Conservation (phyloP, 2,888 invertebrate species). For the Mesorhabditis sp. region DNA sequence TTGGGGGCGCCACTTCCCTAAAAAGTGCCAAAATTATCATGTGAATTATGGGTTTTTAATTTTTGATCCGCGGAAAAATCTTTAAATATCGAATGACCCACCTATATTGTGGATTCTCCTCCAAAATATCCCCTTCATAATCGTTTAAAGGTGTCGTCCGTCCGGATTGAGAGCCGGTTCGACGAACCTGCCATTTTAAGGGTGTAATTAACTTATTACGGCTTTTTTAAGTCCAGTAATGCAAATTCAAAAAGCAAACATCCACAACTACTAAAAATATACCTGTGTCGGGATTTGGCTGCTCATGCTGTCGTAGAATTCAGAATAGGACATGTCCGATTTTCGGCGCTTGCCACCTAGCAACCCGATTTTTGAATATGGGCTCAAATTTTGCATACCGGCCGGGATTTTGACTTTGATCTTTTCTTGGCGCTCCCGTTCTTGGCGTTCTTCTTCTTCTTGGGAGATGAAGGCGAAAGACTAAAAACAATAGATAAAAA, state of each 20-base stretch:
- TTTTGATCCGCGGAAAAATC: not conserved
- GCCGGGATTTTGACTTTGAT: slow-evolving; percentile 37
- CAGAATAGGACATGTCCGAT: slow-evolving; percentile 38
- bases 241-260: not conserved
- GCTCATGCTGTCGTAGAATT: slow-evolving; percentile 48
- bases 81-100: slow-evolving; percentile 8
- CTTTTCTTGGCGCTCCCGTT: slow-evolving; percentile 18
- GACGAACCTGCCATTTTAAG: not conserved
- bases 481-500: not conserved
- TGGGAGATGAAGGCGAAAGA: slow-evolving; percentile 24
- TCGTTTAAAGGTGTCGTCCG: slow-evolving; percentile 30
- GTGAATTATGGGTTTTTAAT: slow-evolving; percentile 3
- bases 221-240: no score
- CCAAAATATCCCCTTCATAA: slow-evolving; percentile 47
- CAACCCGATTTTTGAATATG: not conserved
- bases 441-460: slow-evolving; percentile 13
- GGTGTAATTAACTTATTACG: not conserved
- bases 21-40: not conserved
- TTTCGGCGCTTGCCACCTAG: slow-evolving; percentile 19
- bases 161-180: slow-evolving; percentile 21
- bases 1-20: slow-evolving; percentile 41
- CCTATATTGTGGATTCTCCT: slow-evolving; percentile 46
- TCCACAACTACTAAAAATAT: not conserved
- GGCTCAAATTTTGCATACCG: slow-evolving; percentile 10
- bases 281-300: slow-evolving; percentile 19